Percentiles rank a stretch among this genome's conserved stretches.
Evolutionary conservation across 2,888 invertebrate genomes (phyloP).

Genomic region (Hirtodrosophila cameraria): DNA sequence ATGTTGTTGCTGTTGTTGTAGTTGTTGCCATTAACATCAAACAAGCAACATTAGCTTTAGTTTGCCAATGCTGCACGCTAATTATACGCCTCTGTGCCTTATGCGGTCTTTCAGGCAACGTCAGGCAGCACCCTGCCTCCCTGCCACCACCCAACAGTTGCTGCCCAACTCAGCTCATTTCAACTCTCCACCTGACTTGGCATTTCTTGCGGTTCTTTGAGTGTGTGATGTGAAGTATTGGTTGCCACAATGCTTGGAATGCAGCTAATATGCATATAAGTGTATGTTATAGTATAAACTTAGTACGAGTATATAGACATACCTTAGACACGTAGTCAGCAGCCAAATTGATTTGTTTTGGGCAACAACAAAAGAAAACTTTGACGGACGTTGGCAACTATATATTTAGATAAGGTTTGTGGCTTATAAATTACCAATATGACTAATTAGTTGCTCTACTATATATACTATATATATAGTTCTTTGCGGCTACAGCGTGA

Average conservation of each 20-base stretch:
- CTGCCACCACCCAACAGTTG: neutral
- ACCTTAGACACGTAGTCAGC: conserved; percentile 1
- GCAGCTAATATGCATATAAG: conserved; percentile 66
- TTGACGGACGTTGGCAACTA: neutral
- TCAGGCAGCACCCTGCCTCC: neutral
- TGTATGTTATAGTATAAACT: conserved; percentile 3
- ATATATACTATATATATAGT: neutral
- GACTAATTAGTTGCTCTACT: conserved; percentile 31
- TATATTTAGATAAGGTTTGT: neutral
- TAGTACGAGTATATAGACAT: conserved; percentile 4
- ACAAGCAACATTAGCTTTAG: conserved; percentile 38
- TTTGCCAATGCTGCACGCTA: conserved; percentile 77
- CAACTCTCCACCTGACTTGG: neutral
- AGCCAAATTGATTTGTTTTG: conserved; percentile 3
- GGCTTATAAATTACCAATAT: conserved; percentile 13
- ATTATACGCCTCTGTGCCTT: conserved; percentile 76
- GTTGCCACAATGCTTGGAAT: conserved; percentile 61
- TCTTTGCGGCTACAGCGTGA: neutral
- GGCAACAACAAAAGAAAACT: conserved; percentile 17
- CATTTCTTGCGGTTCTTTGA: conserved; percentile 67
- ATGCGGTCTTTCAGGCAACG: conserved; percentile 61
- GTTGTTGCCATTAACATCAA: conserved; percentile 34
- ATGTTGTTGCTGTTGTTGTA: too few species aligned
- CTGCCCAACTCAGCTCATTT: too few species aligned
- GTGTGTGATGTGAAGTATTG: conserved; percentile 6